Base-by-base conservation (phyloP, 2,797 vertebrate genomes). In the Buceros bicornis region DNA sequence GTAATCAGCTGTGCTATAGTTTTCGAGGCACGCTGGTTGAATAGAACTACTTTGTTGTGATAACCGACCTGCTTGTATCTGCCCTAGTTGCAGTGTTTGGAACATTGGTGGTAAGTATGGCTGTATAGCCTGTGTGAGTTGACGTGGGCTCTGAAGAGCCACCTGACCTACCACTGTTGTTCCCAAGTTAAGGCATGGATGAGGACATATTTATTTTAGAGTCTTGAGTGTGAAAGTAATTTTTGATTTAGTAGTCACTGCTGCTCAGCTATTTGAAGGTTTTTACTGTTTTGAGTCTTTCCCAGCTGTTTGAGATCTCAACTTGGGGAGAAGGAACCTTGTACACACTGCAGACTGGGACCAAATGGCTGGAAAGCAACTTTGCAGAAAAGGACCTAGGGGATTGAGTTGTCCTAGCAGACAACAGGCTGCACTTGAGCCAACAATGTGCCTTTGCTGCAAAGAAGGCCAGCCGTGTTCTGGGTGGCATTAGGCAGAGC, bases 1-100 rank as follows among this genome's bases (percentile, higher is more conserved):
- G 98, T 97, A 7, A 60, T 72, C 35, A 89, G n/a, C 51, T 90
- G 14, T 66, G 21, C 17, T n/a, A 2, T 43, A 53, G 25, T 33
- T 81, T 60, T 42, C 67, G 89, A 66, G 26, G 26, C 25, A 13
- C 15, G 31, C 29, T 80, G 7, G 35, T 71, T 57, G 19, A 78
- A 28, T 33, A 53, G 81, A 87, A 29, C 28, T 51, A 42, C 61
- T 33, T 33, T 76, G 11, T 62, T 67, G 29, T 18, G 61, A 37
- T 64, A 93, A 51, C 10, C 62, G 53, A 43, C 17, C 29, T 48
- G 17, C 45, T 89, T 11, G 15, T 35, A 10, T 26, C 2, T 81
- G 11, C n/a, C 11, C 15, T 77, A 13, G 51, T 42, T 83, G 11
- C 16, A 26, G 17, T 42, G 4, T 60, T 89, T 71, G 53, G 20